Base-by-base conservation (phyloP, 2,797 vertebrate genomes). In the Rhyacichthys aspro region DNA sequence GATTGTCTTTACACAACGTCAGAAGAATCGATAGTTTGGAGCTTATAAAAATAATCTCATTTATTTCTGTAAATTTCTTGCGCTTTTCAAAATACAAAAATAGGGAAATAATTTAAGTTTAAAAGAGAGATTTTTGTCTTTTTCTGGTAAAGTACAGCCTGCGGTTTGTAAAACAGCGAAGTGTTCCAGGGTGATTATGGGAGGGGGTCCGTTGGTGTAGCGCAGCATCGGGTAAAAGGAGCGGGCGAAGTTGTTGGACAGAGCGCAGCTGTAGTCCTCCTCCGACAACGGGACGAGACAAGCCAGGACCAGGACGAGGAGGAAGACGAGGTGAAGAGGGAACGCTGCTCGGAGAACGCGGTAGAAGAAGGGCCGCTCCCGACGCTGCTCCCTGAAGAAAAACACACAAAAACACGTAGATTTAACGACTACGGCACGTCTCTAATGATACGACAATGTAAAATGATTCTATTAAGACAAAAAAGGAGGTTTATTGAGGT, bases 151-250 rank as follows among this genome's bases (percentile, higher is more conserved):
- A n/a, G n/a, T n/a, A n/a, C 37, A 4, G 11, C n/a, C 11, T 41
- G 38, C 14, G 38, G 11, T 41, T 41, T 41, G 38, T 41, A 14
- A 3, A 14, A 41, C 38, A 41, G 38, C 38, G 14, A 8, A 28
- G 7, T 28, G 23, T 28, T 4, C 23, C 7, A 3, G 11, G 11
- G 2, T 15, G 17, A 36, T 93, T 94, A 98, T 97, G 1, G 96
- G 96, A 0, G 97, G 96, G 0, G 96, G 96, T 1, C 97, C 96
- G 0, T 96, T 97, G 89, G 91, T 96, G 78, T 98, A 98, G 39
- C 85, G 90, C 68, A 99, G 93, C 97, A 97, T 98, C 10, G 94
- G 96, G 81, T 97, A 94, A 72, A 99, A 97, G 54, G 97, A 98
- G 38, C 93, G 93, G 57, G 96, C 96, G 0, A 98, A 98, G 90